Evolutionary conservation across 2,797 vertebrate genomes (phyloP).

Genomic region (Triplophysa yarkandensis): DNA sequence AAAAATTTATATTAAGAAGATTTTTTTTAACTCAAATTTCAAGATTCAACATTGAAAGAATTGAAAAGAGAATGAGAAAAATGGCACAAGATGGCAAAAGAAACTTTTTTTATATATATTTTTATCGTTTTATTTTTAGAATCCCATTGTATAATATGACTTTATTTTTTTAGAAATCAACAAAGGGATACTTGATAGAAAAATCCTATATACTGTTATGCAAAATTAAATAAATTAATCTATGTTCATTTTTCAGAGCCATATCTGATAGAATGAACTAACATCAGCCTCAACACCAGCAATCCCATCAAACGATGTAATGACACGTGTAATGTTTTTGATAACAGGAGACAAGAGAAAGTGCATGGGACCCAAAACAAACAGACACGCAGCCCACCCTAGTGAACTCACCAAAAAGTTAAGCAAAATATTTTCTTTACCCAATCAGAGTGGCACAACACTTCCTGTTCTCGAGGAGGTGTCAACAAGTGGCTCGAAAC

Average conservation of each 20-base stretch:
- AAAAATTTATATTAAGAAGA: too few relatives aligned
- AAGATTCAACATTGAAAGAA: neutral
- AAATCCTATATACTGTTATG: too few relatives aligned
- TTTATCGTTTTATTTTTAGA: too few relatives aligned
- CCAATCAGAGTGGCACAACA: slow-evolving; percentile 69
- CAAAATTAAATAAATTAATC: neutral
- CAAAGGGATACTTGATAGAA: too few relatives aligned
- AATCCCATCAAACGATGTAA: slow-evolving; percentile 59
- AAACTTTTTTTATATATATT: too few relatives aligned
- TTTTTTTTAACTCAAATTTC: too few relatives aligned
- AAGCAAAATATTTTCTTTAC: slow-evolving; percentile 78
- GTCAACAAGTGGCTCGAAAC: slow-evolving; percentile 60
- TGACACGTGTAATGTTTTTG: slow-evolving; percentile 67
- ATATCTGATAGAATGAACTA: slow-evolving; percentile 34
- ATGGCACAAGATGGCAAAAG: too few relatives aligned
- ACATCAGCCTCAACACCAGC: slow-evolving; percentile 23
- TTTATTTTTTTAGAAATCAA: too few relatives aligned
- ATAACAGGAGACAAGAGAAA: slow-evolving; percentile 69
- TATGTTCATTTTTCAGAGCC: slow-evolving; percentile 15
- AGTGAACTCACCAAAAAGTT: slow-evolving; percentile 62
- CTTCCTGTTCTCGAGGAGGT: slow-evolving; percentile 71
- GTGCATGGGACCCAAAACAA: slow-evolving; percentile 53
- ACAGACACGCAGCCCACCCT: slow-evolving; percentile 51
- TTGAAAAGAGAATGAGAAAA: neutral
- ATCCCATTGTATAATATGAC: too few relatives aligned